Conservation (phyloP, 2,888 invertebrate species). For the Pandemis corylana region DNA sequence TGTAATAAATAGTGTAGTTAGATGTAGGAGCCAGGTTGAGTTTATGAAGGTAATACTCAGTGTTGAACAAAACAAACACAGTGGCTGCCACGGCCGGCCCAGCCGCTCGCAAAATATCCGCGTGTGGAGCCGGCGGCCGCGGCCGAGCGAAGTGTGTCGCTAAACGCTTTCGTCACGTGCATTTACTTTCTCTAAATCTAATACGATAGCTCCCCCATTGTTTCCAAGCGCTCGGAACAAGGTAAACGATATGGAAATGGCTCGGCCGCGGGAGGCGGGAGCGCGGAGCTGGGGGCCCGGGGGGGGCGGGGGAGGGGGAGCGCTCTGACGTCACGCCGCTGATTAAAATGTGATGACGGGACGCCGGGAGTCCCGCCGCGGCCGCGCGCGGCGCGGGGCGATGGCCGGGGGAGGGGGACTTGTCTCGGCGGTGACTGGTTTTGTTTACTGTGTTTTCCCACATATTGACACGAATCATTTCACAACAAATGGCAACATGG, state of each 20-base stretch:
- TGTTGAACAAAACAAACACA: too few relatives aligned
- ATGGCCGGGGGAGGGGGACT: neutral
- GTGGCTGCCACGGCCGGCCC: too few relatives aligned
- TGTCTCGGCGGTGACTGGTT: neutral
- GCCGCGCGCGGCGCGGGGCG: neutral
- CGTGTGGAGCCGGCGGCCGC: too few relatives aligned
- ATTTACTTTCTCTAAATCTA: conserved; percentile 30
- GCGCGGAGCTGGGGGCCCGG: conserved; percentile 4
- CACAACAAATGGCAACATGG: neutral
- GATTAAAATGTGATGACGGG: conserved; percentile 9
- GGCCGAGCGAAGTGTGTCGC: conserved; percentile 11
- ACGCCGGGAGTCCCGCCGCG: neutral
- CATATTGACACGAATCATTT: neutral
- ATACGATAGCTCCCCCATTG: conserved; percentile 8
- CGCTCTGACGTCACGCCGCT: conserved; percentile 11
- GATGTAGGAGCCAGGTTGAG: too few relatives aligned
- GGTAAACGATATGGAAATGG: conserved; percentile 16
- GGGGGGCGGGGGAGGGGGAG: neutral
- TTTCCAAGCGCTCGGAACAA: conserved; percentile 14
- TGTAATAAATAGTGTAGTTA: too few relatives aligned
- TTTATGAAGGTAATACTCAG: too few relatives aligned
- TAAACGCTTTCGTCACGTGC: conserved; percentile 14
- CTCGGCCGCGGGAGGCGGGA: conserved; percentile 1
- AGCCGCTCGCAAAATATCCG: too few relatives aligned
- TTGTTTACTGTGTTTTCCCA: neutral